Conservation (phyloP, 2,888 invertebrate species). For the Esperia sulphurella region DNA sequence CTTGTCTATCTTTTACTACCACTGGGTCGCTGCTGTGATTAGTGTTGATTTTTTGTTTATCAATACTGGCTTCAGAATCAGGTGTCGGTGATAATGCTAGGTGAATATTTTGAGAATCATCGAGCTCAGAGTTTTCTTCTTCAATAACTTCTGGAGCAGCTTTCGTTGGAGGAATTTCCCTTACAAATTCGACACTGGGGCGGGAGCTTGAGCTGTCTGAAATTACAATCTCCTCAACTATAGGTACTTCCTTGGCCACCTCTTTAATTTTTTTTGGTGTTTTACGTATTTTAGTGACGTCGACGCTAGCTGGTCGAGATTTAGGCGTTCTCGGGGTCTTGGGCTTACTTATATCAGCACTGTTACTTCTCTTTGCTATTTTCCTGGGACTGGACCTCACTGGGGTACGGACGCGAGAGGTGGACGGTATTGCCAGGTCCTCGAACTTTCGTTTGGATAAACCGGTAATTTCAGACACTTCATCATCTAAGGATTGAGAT, state of each 20-base stretch:
- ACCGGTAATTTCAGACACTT: constrained; percentile 55
- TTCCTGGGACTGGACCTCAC: constrained; percentile 55
- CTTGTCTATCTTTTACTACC: constrained; percentile 40
- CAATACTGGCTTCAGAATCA: constrained; percentile 24
- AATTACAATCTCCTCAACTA: constrained; percentile 23
- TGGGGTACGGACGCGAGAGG: constrained; percentile 50
- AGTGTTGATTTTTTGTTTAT: constrained; percentile 12
- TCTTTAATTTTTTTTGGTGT: constrained; percentile 34
- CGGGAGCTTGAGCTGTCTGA: constrained; percentile 36
- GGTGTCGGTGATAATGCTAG: constrained; percentile 51
- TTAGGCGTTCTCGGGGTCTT: constrained; percentile 61
- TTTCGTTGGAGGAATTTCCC: constrained; percentile 39
- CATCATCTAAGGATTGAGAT: constrained; percentile 56
- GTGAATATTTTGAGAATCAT: constrained; percentile 68
- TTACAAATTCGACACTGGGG: constrained; percentile 47
- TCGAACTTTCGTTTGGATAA: constrained; percentile 39
- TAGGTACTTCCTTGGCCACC: constrained; percentile 1
- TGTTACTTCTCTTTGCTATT: constrained; percentile 58
- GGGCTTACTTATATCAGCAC: constrained; percentile 47
- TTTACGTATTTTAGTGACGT: constrained; percentile 45
- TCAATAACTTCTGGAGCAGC: constrained; percentile 50
- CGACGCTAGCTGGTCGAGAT: constrained; percentile 58
- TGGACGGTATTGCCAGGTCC: constrained; percentile 43
- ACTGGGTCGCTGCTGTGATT: constrained; percentile 53
- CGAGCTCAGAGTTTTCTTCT: constrained; percentile 45